phyloP scores from a whole-genome alignment of 2,888 invertebrate species.

The Lordiphosa andalusiaca region DNA sequence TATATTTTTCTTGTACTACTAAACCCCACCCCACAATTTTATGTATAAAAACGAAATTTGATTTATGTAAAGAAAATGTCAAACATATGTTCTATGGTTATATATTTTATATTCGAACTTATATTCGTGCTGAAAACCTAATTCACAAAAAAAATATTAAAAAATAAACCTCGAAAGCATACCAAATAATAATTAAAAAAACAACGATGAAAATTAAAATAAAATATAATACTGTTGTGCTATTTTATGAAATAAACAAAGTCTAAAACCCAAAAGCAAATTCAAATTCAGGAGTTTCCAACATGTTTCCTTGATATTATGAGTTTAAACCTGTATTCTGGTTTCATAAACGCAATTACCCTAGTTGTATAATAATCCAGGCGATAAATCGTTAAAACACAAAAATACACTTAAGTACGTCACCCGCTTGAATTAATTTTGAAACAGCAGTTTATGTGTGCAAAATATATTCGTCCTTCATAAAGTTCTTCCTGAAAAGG shows the following conservation, averaged over 20 bases:
- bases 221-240: constrained; percentile 50
- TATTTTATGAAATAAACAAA: constrained; percentile 57
- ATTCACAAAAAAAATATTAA: constrained; percentile 37
- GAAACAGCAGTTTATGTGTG: no score
- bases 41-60: constrained; percentile 58
- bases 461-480: no score
- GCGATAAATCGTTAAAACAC: no score
- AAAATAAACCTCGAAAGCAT: constrained; percentile 50
- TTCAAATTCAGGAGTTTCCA: constrained; percentile 13
- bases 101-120: constrained; percentile 39
- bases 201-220: constrained; percentile 28
- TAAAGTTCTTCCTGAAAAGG: no score
- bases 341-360: no score
- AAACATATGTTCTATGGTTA: constrained; percentile 61
- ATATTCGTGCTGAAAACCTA: constrained; percentile 41
- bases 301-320: no score
- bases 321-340: no score
- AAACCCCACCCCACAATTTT: constrained; percentile 44
- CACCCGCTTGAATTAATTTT: no score
- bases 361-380: no score
- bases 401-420: no score
- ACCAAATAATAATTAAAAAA: constrained; percentile 53
- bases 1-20: constrained; percentile 47
- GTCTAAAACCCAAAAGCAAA: constrained; percentile 28
- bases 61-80: constrained; percentile 61